Evolutionary conservation across 2,797 vertebrate genomes (phyloP), one percentile per base, ranked within the genome.

Genomic region (Sebastiscus tertius): DNA sequence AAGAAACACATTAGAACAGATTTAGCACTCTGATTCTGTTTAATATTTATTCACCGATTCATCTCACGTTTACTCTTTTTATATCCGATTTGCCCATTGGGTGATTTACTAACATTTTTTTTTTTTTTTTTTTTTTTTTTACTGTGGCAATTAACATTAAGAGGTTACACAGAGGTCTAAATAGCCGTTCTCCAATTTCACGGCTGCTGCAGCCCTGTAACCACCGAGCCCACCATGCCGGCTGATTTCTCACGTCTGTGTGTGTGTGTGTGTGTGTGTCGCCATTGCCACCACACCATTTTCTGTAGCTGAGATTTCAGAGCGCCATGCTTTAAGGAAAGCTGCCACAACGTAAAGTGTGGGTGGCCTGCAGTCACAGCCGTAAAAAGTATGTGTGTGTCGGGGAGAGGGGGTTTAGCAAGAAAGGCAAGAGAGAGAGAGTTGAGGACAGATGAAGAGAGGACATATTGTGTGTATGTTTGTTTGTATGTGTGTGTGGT

Each of bases 171-270:
- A 72, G 84, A 88, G 89, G 87, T 91, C 91, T 90, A 82, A 91
- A 92, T 80, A 87, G 85, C 80, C 77, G 55, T 87, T 92, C 93
- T 94, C 91, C 85, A 88, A 88, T 94, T 94, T 95, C 91, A 94
- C 79, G 86, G 90, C 86, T 84, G 78, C 85, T 88, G 84, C 81
- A 80, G 87, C 85, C 81, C 77, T 88, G 79, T 83, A 91, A 93
- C 90, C 91, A 59, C 87, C 49, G 78, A 78, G 82, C 88, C 87
- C 88, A 88, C 87, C 88, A 63, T 87, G 86, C 54, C 54, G 71
- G 77, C 81, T 82, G 72, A 49, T 76, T 71, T 84, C 84, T 89
- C 78, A 75, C 81, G 85, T 81, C 64, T 80, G 69, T 80, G 72
- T 79, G 56, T 81, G 71, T 74, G 64, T 64, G 66, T 76, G 72